Evolutionary conservation across 2,113 vertebrate species (phyloP).

Genomic region (Macroglossus sobrinus): DNA sequence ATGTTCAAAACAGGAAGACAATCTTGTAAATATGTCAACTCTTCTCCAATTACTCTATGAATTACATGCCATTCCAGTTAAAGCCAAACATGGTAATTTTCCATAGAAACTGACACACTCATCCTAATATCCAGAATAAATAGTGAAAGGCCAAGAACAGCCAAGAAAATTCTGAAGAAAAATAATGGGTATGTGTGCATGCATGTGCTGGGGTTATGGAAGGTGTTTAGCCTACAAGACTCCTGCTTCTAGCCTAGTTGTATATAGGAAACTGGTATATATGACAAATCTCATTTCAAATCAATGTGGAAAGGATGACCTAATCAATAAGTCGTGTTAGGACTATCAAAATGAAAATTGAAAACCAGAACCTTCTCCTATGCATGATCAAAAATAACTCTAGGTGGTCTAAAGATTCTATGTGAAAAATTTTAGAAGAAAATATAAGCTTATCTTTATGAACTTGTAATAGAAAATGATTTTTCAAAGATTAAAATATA

Average conservation of each 20-base stretch:
- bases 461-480: background rate
- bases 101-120: background rate
- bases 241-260: background rate
- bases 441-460: background rate
- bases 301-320: background rate
- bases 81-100: background rate
- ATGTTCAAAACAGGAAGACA: background rate
- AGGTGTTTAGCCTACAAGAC: background rate
- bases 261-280: background rate
- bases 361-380: background rate
- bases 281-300: constrained; percentile 6
- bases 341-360: background rate
- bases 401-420: background rate
- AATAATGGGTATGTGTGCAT: background rate
- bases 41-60: background rate
- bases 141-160: background rate
- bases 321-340: background rate
- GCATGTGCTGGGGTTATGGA: background rate
- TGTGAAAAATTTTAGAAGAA: constrained; percentile 21
- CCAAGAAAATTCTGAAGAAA: background rate
- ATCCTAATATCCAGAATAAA: constrained; percentile 17
- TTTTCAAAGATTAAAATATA: constrained; percentile 20
- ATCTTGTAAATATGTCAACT: background rate
- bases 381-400: background rate
- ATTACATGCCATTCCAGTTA: background rate